Conservation (phyloP, 2,113 vertebrate genomes). For the Ifrita kowaldi region DNA sequence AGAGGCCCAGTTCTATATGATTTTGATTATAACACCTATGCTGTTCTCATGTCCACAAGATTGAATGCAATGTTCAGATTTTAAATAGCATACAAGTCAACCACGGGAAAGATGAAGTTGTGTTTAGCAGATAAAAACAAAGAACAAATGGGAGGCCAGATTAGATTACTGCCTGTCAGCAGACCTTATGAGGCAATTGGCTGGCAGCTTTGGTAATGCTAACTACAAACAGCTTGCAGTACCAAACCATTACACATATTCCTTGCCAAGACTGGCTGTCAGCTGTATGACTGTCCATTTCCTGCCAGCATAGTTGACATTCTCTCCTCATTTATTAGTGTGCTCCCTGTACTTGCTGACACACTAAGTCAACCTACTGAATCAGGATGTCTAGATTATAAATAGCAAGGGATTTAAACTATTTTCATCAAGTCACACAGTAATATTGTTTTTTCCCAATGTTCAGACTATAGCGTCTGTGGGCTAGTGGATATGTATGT, state of each 20-base stretch:
- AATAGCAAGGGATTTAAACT: not conserved
- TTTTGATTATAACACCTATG: constrained; percentile 12
- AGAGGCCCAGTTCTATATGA: not conserved
- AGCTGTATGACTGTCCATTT: constrained; percentile 30
- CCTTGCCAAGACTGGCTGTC: constrained; percentile 30
- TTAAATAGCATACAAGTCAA: constrained; percentile 23
- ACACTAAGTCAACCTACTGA: not conserved
- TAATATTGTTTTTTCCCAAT: fast-evolving
- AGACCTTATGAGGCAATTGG: constrained; percentile 35
- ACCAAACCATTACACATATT: constrained; percentile 22
- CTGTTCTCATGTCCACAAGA: not conserved
- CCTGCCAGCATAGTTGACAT: constrained; percentile 20
- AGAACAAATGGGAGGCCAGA: constrained; percentile 57
- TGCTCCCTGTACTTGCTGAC: not conserved
- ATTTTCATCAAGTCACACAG: not conserved
- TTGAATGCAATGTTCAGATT: constrained; percentile 5
- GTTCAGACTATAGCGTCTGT: not conserved
- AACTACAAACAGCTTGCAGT: constrained; percentile 54
- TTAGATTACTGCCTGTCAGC: constrained; percentile 65
- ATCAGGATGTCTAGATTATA: not conserved
- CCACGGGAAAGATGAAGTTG: not conserved
- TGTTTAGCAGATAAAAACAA: constrained; percentile 54
- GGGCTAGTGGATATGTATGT: not conserved
- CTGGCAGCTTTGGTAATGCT: constrained; percentile 45
- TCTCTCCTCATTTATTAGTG: constrained; percentile 29